Conservation (phyloP, 2,888 invertebrate species). For the Alentia gelatinosa region DNA sequence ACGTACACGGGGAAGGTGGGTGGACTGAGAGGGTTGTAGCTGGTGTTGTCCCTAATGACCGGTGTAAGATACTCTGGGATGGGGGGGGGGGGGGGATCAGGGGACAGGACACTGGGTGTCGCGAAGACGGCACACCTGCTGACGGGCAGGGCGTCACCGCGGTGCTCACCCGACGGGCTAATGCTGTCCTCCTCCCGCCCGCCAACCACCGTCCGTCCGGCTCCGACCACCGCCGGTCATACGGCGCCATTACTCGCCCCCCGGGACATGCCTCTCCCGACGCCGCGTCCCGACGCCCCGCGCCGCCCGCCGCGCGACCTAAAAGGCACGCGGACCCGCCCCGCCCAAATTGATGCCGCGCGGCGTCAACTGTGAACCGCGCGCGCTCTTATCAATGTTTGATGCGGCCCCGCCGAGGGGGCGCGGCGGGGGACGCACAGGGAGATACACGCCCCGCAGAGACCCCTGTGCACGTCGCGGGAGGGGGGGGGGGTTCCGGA, state of each 20-base stretch:
- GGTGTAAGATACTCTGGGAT: too few species aligned
- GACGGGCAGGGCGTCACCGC: not conserved
- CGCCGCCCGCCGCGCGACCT: not conserved
- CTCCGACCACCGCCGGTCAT: not conserved
- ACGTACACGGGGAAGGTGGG: too few species aligned
- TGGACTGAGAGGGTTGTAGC: too few species aligned
- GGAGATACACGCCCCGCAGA: not conserved
- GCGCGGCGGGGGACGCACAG: too few species aligned
- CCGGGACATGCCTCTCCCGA: not conserved
- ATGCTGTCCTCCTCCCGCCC: not conserved
- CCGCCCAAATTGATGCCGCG: slow-evolving; percentile 46
- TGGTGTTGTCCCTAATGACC: too few species aligned
- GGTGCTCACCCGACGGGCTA: not conserved
- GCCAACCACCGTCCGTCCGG: not conserved
- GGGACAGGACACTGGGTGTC: not conserved
- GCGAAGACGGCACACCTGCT: not conserved
- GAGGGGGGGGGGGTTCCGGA: not conserved
- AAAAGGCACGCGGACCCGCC: not conserved
- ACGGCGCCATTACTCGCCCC: slow-evolving; percentile 28
- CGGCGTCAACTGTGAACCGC: slow-evolving; percentile 37
- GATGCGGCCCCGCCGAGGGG: slow-evolving; percentile 18
- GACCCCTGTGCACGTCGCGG: not conserved
- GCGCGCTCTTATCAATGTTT: slow-evolving; percentile 6
- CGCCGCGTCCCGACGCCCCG: not conserved
- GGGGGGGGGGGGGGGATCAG: too few species aligned